Evolutionary conservation across 2,113 vertebrate genomes (phyloP), one percentile per base, ranked within the genome.

Genomic region (Hippocampus abdominalis): DNA sequence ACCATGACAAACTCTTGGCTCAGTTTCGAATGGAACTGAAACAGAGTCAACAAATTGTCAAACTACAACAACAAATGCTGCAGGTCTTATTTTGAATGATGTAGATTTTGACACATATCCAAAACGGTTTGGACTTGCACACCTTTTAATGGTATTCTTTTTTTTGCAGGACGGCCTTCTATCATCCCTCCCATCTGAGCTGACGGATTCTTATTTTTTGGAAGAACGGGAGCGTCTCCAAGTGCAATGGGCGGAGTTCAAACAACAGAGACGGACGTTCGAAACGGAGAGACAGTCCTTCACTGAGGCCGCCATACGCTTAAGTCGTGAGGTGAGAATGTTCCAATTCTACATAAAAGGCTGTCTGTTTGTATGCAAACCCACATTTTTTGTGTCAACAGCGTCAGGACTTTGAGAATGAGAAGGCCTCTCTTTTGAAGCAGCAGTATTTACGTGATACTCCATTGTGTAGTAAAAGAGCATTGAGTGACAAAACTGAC

Each of bases 141-240:
- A 9, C n/a, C 4, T 0, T 15, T 16, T 11, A 11, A 23, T 74
- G 2, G 13, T 39, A 25, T 64, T 68, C 8, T 57, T 64, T 60
- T 44, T 57, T 18, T 4, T 51, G 6, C 71, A 93, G 92, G 91
- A 92, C 60, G 68, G 84, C 40, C 42, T 88, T 1, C 61, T 39
- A 3, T 48, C 81, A 5, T 77, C 78, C 0, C 66, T 90, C 3
- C 84, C 83, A 0, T 56, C 81, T 3, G 77, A 86, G 25, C 76
- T 93, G 56, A 63, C 77, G 0, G 88, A 91, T 53, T 89, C 85
- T 3, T 93, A 93, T 68, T 91, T 91, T 73, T 63, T 94, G 74
- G 93, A 94, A 39, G 93, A 94, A 78, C 88, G 92, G 89, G 90
- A 93, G 60, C 87, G 76, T 66, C 88, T 94, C 10, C 86, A 90